phyloP scores from a whole-genome alignment of 1,140 invertebrate genomes.

The Drosophila tani region DNA sequence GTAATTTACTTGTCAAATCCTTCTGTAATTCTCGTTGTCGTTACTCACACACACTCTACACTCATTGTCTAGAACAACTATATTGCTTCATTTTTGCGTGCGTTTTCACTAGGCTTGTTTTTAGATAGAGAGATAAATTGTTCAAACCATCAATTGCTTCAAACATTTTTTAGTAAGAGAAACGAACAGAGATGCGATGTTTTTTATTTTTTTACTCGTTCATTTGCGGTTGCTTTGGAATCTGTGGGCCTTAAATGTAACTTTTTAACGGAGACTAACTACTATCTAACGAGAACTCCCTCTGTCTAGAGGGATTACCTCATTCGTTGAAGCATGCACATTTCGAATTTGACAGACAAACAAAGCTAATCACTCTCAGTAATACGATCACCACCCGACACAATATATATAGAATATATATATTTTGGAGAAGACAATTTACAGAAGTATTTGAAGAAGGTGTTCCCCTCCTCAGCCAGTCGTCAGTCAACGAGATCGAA shows the following conservation, averaged over 20 bases:
- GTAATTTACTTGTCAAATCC: slow-evolving; percentile 66
- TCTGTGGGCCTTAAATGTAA: slow-evolving; percentile 22
- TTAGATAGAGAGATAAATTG: slow-evolving; percentile 35
- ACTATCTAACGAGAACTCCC: slow-evolving; percentile 3
- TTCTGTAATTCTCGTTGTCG: slow-evolving; percentile 69
- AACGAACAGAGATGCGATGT: slow-evolving; percentile 1
- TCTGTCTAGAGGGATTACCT: slow-evolving; percentile 22
- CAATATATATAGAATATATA: slow-evolving; percentile 8
- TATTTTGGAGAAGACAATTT: slow-evolving; percentile 44
- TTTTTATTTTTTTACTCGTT: slow-evolving; percentile 11
- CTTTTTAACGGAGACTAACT: slow-evolving; percentile 2
- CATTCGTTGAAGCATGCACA: slow-evolving; percentile 58
- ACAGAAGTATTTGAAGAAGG: slow-evolving; percentile 75
- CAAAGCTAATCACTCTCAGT: slow-evolving; percentile 21
- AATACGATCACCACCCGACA: slow-evolving; percentile 17
- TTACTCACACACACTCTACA: slow-evolving; percentile 26
- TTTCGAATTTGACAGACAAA: slow-evolving; percentile 35
- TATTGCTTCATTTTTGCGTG: slow-evolving; percentile 59
- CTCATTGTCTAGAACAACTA: slow-evolving; percentile 29
- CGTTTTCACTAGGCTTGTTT: slow-evolving; percentile 52
- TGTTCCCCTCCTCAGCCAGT: slow-evolving; percentile 25
- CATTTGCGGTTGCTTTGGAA: slow-evolving; percentile 35
- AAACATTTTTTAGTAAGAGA: slow-evolving; percentile 17
- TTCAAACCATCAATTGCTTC: slow-evolving; percentile 35
- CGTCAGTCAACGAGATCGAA: slow-evolving; percentile 2